Conservation (phyloP, 2,888 invertebrate species). For the Danaus chrysippus region DNA sequence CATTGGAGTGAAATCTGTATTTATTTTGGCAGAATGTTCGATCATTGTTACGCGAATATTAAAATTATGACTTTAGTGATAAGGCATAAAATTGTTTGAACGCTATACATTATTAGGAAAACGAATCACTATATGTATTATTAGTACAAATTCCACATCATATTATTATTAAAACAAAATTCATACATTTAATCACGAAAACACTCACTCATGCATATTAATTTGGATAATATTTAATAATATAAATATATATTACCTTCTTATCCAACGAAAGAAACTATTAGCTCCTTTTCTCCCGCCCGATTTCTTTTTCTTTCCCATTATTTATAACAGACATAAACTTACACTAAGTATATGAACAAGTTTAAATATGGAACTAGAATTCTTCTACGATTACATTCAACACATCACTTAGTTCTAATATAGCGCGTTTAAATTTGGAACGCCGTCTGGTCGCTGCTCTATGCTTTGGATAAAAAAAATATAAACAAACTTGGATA, state of each 20-base stretch:
- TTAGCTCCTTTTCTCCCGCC: constrained; percentile 61
- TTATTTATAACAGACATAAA: constrained; percentile 46
- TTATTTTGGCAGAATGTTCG: no score
- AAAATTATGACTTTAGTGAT: no score
- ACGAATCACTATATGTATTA: no score
- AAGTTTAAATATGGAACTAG: constrained; percentile 25
- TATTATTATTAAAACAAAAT: not conserved
- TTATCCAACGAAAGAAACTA: constrained; percentile 72
- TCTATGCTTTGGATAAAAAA: constrained; percentile 54
- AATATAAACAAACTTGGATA: constrained; percentile 11
- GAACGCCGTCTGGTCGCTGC: constrained; percentile 58
- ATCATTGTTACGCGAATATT: no score
- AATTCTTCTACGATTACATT: constrained; percentile 32
- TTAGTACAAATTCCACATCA: not conserved
- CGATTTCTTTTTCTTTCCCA: constrained; percentile 75
- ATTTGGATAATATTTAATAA: not conserved
- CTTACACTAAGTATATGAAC: constrained; percentile 43
- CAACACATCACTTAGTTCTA: constrained; percentile 38
- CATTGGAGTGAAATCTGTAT: no score
- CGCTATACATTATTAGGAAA: no score
- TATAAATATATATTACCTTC: constrained; percentile 53
- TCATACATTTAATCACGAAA: not conserved
- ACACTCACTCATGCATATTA: constrained; percentile 12
- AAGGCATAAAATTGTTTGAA: no score
- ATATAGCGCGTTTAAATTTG: constrained; percentile 42